Evolutionary conservation across 2,797 vertebrate species (phyloP), one percentile per base, ranked within the genome.

Genomic region (Euphonia xanthogaster): DNA sequence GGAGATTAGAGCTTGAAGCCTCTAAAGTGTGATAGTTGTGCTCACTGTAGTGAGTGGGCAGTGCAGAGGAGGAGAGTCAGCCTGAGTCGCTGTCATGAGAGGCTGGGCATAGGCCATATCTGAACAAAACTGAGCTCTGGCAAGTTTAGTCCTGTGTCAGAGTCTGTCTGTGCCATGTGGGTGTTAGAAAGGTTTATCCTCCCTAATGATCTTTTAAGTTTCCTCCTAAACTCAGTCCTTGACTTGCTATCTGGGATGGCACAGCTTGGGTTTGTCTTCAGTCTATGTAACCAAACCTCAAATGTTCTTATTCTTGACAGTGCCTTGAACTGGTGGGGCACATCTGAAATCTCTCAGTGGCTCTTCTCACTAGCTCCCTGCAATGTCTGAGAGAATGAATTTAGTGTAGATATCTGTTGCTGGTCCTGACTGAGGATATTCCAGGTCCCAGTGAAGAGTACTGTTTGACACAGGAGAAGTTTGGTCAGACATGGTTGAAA

Each of bases 11-110:
- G 31, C 6, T 33, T n/a, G 47, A 45, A 68, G 39, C 42, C 71
- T 73, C 30, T 50, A 57, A 65, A 39, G 20, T 48, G 7, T 51
- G 15, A 39, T 19, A 17, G 12, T 33, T 62, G 21, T 51, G 28
- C 19, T 88, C 1, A 2, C 19, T 54, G 40, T 33, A 39, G 39
- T 42, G 8, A 18, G 33, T 1, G 7, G 23, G 48, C 57, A 63
- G 10, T 16, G 21, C 24, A 48, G 50, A 45, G n/a, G 9, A 39
- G 44, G 30, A 65, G 15, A 68, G 14, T 37, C 16, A 13, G 18
- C 8, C 17, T 62, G 25, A 53, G n/a, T 54, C 0, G 0, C 27
- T 47, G n/a, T 54, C 54, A n/a, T 1, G 1, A 51, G 45, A 48
- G 27, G 42, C 50, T 60, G n/a, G 25, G n/a, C 22, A 50, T 15